Evolutionary conservation across 2,113 vertebrate species (phyloP), one percentile per base, ranked within the genome.

Genomic region (Oophaga pumilio): DNA sequence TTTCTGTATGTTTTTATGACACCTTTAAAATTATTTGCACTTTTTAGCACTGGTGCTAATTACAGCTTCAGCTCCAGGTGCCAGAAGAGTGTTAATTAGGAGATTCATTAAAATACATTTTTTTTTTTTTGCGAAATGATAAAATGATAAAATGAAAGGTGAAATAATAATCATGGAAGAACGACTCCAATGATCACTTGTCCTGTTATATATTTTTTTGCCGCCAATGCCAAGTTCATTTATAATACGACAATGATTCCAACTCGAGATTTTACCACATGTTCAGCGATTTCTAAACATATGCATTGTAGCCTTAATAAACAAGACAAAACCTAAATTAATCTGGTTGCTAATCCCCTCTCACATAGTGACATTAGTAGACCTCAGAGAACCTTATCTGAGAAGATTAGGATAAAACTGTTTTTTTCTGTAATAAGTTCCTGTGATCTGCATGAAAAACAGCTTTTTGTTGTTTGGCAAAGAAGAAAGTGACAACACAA

Each of bases 331-430:
- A 87, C 68, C 86, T 87, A 76, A 82, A 82, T 82, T 74, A 76
- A 82, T 82, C 86, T 74, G 68, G 33, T 53, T 73, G 79, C 69
- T 87, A 87, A 82, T 87, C 86, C 86, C 66, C 68, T 87, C 86
- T 87, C 79, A 76, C 79, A 78, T 64, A 64, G 86, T 87, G 86
- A 87, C 86, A 87, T 87, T 87, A 87, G 86, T 57, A 87, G 86
- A 82, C 86, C 86, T 87, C 33, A 24, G 59, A 87, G 85, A 74
- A 87, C 69, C 68, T 82, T 82, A 87, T 87, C 86, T 82, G 33
- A 62, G 69, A 82, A 87, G 79, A 87, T 87, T 87, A 82, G 66
- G 86, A 87, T 87, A 82, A 82, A 82, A 87, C 69, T n/a, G 26
- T 76, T 82, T 87, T 83, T 87, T 76, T 76, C 53, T 64, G 81